These are phyloP conservation scores for Cynodonichthys magdalenae DNA, from an alignment of 2,797 vertebrate genomes.

Conservation along the genomic window DNA sequence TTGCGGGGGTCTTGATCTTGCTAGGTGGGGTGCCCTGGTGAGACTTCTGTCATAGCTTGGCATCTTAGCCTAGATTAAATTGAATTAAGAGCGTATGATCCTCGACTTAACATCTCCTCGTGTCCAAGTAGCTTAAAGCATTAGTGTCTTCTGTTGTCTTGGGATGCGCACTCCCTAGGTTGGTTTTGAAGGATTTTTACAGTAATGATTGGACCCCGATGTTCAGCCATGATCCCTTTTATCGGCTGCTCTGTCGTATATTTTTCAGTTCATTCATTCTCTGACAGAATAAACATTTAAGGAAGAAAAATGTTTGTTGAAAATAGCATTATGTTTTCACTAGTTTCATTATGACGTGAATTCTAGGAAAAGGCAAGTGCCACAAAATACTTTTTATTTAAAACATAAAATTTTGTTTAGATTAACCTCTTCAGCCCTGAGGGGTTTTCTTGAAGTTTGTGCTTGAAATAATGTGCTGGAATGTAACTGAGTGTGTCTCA, in stretches of 20 bases:
- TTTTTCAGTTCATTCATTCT: background rate
- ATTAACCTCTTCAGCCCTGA: no score
- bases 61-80: constrained; percentile 7
- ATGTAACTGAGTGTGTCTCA: no score
- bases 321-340: no score
- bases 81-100: constrained; percentile 9
- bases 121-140: constrained; percentile 9
- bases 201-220: background rate
- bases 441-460: no score
- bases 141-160: constrained; percentile 6
- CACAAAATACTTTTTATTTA: no score
- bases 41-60: constrained; percentile 7
- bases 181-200: background rate
- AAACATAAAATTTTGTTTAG: no score
- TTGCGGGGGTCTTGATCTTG: constrained; percentile 4
- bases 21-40: constrained; percentile 6
- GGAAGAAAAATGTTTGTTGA: no score
- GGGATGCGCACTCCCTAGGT: background rate
- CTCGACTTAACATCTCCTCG: constrained; percentile 1
- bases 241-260: background rate
- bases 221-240: background rate
- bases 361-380: no score
- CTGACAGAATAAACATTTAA: constrained; percentile 8
- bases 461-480: no score
- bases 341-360: no score